Evolutionary conservation across 2,888 invertebrate genomes (phyloP).

Genomic region (Geophilus truncorum): DNA sequence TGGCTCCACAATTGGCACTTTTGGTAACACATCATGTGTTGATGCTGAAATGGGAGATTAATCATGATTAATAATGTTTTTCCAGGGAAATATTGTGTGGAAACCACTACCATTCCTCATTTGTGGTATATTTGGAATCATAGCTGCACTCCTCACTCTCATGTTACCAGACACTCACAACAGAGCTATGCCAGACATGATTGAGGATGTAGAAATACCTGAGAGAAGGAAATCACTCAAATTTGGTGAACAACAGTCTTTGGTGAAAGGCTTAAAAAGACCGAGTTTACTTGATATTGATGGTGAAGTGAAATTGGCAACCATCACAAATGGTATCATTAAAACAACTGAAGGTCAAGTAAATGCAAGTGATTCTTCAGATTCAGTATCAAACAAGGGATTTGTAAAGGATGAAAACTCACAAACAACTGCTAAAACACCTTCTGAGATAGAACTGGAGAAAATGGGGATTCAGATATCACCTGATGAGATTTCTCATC

Average conservation of each 20-base stretch:
- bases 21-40: constrained; percentile 39
- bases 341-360: background rate
- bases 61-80: background rate
- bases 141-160: constrained; percentile 11
- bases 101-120: constrained; percentile 10
- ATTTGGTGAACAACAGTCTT: background rate
- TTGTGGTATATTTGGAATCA: constrained; percentile 7
- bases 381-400: no score
- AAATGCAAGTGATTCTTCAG: no score
- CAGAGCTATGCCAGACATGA: constrained; percentile 25
- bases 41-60: background rate
- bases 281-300: background rate
- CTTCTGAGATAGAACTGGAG: no score
- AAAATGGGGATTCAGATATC: no score
- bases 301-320: background rate
- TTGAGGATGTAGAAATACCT: constrained; percentile 25
- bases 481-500: background rate
- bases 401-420: background rate
- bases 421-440: no score
- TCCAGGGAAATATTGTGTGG: background rate
- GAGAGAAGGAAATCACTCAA: background rate
- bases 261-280: background rate
- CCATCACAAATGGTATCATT: background rate
- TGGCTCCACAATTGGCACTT: constrained; percentile 49
- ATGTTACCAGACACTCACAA: constrained; percentile 30